phyloP scores from a whole-genome alignment of 2,113 vertebrate species.

The Xenotilapia caudafasciata region DNA sequence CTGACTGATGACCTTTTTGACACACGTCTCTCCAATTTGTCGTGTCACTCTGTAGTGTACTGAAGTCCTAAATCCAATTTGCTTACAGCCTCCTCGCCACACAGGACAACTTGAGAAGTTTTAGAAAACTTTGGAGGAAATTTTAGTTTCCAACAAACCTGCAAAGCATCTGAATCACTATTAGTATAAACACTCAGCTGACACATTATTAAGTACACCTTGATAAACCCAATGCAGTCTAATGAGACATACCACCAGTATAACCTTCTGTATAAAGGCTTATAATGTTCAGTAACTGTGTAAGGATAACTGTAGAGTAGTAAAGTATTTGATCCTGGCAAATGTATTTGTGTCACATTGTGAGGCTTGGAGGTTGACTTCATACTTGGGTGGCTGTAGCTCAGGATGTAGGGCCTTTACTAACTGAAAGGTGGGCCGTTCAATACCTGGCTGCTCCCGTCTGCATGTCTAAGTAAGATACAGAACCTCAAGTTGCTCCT shows the following conservation, averaged over 20 bases:
- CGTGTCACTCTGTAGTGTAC: neutral
- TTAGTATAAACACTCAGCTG: neutral
- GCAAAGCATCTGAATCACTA: neutral
- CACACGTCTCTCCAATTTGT: neutral
- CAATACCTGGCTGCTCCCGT: neutral
- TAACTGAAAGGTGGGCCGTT: neutral
- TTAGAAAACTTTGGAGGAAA: neutral
- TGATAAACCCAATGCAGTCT: neutral
- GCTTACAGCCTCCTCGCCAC: neutral
- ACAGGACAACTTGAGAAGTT: neutral
- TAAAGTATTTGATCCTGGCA: neutral
- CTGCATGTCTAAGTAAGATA: neutral
- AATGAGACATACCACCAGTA: neutral
- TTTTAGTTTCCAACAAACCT: neutral
- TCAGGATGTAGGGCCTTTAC: neutral
- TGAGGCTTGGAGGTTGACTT: neutral
- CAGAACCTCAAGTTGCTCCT: neutral
- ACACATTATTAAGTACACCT: neutral
- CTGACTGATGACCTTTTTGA: constrained; percentile 44
- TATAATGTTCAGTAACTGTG: neutral
- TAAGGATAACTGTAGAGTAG: neutral
- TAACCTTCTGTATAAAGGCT: neutral
- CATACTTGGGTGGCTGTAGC: neutral
- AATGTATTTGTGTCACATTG: neutral
- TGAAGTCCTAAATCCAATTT: neutral